phyloP scores from a whole-genome alignment of 2,797 vertebrate species.

The Hyperoplus lanceolatus region DNA sequence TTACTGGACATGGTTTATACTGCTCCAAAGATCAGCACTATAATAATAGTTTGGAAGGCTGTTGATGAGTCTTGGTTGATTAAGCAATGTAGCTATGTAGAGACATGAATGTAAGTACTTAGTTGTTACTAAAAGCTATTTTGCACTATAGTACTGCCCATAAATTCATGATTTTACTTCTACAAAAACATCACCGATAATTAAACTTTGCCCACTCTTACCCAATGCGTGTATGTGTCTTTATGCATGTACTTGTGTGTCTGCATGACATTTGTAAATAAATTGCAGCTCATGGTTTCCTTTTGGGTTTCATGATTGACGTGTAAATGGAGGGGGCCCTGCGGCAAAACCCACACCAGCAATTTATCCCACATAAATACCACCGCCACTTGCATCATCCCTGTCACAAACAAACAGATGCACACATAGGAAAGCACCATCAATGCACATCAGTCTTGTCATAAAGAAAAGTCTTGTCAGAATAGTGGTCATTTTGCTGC shows the following conservation, averaged over 20 bases:
- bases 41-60: slow-evolving; percentile 28
- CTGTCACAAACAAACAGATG: not conserved
- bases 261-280: slow-evolving; percentile 14
- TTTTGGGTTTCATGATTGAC: slow-evolving; percentile 59
- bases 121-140: slow-evolving; percentile 16
- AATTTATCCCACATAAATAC: slow-evolving; percentile 43
- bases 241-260: slow-evolving; percentile 8
- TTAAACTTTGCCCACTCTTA: slow-evolving; percentile 6
- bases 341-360: slow-evolving; percentile 35
- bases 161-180: slow-evolving; percentile 10
- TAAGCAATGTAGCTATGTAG: slow-evolving; percentile 1
- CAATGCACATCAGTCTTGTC: slow-evolving; percentile 2
- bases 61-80: slow-evolving; percentile 1
- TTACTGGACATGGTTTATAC: not conserved
- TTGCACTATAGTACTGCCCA: not conserved
- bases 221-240: not conserved
- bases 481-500: not conserved
- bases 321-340: slow-evolving; percentile 33
- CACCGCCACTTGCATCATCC: slow-evolving; percentile 21
- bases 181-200: slow-evolving; percentile 15
- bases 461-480: no score
- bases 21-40: slow-evolving; percentile 8
- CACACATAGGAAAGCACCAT: slow-evolving; percentile 8
- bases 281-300: slow-evolving; percentile 32
- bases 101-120: not conserved